Conservation (phyloP, 2,888 invertebrate species). For the Lasioglossum zephyrum region DNA sequence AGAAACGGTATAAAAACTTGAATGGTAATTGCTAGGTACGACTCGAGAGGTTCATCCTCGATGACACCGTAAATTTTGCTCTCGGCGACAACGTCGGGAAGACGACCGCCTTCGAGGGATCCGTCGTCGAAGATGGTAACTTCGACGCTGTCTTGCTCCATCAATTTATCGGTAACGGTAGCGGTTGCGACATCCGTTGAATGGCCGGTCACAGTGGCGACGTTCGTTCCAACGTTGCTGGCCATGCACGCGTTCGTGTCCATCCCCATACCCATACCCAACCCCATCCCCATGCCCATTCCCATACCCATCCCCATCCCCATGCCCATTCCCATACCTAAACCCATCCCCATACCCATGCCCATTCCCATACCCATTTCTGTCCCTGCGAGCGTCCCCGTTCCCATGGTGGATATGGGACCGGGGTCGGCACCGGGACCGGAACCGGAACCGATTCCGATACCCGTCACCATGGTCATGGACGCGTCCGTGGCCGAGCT, state of each 20-base stretch:
- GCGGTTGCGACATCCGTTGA: neutral
- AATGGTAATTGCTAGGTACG: constrained; percentile 87
- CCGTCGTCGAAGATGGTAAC: constrained; percentile 79
- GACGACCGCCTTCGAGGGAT: constrained; percentile 83
- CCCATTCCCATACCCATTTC: constrained; percentile 2
- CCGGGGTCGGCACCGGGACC: neutral
- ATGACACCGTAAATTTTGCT: constrained; percentile 83
- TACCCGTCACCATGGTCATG: constrained; percentile 25
- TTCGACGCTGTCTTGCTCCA: constrained; percentile 74
- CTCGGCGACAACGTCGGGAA: constrained; percentile 86
- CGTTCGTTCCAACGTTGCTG: constrained; percentile 8
- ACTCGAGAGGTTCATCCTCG: constrained; percentile 85
- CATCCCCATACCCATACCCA: constrained; percentile 8
- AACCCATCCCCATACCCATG: neutral
- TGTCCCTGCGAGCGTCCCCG: neutral
- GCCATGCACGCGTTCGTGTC: constrained; percentile 45
- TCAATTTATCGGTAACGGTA: constrained; percentile 12
- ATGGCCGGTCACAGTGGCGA: neutral
- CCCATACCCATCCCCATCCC: neutral
- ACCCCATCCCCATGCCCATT: neutral
- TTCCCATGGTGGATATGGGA: neutral
- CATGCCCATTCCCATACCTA: constrained; percentile 13
- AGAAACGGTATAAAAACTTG: constrained; percentile 91
- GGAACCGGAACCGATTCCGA: neutral
- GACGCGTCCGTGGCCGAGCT: constrained; percentile 28